phyloP scores from a whole-genome alignment of 2,113 vertebrate genomes.

The Leuciscus idus region DNA sequence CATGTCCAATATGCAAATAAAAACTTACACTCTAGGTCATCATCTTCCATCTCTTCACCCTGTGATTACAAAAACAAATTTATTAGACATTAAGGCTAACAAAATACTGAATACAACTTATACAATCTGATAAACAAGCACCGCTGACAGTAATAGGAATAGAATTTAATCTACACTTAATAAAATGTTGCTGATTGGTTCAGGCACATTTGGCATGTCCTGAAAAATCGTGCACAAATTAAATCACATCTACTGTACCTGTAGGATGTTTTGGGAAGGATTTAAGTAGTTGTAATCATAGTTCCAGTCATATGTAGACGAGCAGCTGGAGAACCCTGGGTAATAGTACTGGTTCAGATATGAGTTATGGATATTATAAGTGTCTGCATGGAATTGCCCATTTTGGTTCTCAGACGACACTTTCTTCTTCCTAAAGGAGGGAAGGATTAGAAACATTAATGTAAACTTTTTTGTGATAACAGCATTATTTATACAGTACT shows the following conservation, averaged over 20 bases:
- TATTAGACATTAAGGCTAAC: background rate
- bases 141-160: background rate
- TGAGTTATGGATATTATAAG: background rate
- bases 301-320: background rate
- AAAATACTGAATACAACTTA: background rate
- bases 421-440: slow-evolving; percentile 23
- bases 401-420: background rate
- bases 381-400: background rate
- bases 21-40: slow-evolving; percentile 86
- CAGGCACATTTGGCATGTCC: background rate
- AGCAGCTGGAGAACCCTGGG: background rate
- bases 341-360: slow-evolving; percentile 27
- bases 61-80: slow-evolving; percentile 59
- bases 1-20: background rate
- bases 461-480: background rate
- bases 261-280: background rate
- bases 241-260: background rate
- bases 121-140: background rate
- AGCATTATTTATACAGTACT: background rate
- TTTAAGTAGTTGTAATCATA: background rate
- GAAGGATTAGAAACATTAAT: background rate
- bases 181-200: background rate
- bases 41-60: slow-evolving; percentile 85
- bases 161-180: background rate
- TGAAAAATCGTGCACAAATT: background rate